Percentiles rank a stretch among this genome's conserved stretches.
Evolutionary conservation across 2,113 vertebrate genomes (phyloP).

Genomic region (Thalassarche chlororhynchos): DNA sequence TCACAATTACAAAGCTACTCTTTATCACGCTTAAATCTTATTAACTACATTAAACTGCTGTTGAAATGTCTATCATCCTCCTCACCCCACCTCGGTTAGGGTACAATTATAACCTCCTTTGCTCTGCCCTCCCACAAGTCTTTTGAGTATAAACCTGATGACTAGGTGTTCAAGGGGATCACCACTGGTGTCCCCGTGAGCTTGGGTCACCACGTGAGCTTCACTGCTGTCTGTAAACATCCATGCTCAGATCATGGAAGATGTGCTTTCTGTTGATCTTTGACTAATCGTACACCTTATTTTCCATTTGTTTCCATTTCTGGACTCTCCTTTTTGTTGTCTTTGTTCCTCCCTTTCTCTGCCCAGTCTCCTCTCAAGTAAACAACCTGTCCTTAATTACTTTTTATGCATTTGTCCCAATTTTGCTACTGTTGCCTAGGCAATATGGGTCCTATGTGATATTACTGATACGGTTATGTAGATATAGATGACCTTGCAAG

Average conservation of each 20-base stretch:
- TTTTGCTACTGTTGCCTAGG: not conserved
- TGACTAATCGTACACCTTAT: not conserved
- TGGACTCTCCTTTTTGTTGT: not conserved
- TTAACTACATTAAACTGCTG: not conserved
- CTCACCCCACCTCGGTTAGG: not conserved
- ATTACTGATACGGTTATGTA: not conserved
- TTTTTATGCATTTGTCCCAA: not conserved
- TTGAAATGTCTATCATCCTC: not conserved
- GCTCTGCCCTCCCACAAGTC: not conserved
- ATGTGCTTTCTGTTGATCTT: not conserved
- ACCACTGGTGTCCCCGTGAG: not conserved
- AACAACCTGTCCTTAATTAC: not conserved
- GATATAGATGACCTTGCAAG: not conserved
- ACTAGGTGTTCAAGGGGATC: not conserved
- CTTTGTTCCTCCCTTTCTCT: not conserved
- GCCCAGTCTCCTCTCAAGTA: not conserved
- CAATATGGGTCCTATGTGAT: not conserved
- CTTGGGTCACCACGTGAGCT: not conserved
- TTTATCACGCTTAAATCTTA: not conserved
- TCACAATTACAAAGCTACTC: not conserved
- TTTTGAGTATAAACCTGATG: not conserved
- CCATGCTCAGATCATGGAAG: not conserved
- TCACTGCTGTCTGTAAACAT: not conserved
- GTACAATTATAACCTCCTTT: not conserved
- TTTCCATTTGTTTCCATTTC: not conserved